A percentile compares a stretch with the other conserved stretches of the same genome.
These are phyloP conservation scores for Dendropsophus ebraccatus DNA, from an alignment of 2,113 vertebrate species.

Conservation along the genomic window DNA sequence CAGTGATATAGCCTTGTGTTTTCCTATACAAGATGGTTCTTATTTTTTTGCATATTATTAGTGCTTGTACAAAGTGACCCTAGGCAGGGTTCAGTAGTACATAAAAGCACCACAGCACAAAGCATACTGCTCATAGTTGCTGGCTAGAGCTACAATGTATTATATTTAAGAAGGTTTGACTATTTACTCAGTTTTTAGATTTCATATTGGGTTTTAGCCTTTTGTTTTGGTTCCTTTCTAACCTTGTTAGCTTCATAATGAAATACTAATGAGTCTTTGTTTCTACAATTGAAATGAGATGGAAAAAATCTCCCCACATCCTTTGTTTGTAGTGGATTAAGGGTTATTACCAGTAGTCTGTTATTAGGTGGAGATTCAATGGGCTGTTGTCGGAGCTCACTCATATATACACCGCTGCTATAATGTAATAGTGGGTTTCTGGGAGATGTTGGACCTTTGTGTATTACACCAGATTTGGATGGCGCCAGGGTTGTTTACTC, in stretches of 20 bases:
- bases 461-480: slow-evolving; percentile 35
- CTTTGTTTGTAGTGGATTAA: slow-evolving; percentile 20
- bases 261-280: background rate
- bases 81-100: too few species aligned
- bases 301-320: background rate
- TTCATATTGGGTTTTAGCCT: background rate
- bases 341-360: slow-evolving; percentile 1
- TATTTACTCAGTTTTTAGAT: background rate
- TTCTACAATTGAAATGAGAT: background rate
- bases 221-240: background rate
- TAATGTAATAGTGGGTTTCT: slow-evolving; percentile 23
- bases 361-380: background rate
- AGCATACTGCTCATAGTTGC: too few species aligned
- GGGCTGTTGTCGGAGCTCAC: background rate
- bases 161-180: too few species aligned
- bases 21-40: too few species aligned
- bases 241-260: background rate
- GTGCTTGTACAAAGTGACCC: too few species aligned
- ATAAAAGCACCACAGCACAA: too few species aligned
- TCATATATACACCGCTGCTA: background rate
- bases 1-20: too few species aligned
- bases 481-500: slow-evolving; percentile 54
- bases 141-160: too few species aligned
- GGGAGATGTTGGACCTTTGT: slow-evolving; percentile 13
- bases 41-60: too few species aligned